Conservation (phyloP, 2,888 invertebrate species). For the Odontothrips loti region DNA sequence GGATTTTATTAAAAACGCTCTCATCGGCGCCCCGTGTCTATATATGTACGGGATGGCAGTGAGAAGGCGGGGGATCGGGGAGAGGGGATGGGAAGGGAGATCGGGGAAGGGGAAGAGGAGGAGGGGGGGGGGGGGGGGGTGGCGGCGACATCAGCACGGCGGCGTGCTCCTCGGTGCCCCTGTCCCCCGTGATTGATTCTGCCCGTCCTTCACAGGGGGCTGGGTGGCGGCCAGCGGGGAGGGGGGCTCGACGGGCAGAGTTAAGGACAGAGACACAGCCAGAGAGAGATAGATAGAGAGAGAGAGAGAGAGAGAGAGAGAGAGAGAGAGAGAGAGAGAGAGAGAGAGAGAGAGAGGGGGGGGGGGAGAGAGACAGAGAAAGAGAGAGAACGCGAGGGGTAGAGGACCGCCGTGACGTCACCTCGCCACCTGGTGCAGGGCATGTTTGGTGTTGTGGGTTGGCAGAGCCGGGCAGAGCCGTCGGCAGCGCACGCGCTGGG, state of each 20-base stretch:
- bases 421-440: slow-evolving; percentile 16
- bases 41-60: too few species aligned
- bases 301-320: neutral
- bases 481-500: neutral
- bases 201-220: neutral
- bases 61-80: too few species aligned
- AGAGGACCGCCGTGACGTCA: neutral
- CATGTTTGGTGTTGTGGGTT: slow-evolving; percentile 24
- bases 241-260: neutral
- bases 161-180: neutral
- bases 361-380: neutral
- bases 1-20: too few species aligned
- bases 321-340: slow-evolving; percentile 1
- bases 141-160: neutral
- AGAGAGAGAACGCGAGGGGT: neutral
- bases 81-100: neutral
- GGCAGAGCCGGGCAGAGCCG: neutral
- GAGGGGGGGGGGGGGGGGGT: neutral
- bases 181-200: neutral
- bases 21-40: too few species aligned
- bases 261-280: too few species aligned
- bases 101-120: neutral
- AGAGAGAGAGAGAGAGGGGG: neutral
- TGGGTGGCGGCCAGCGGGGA: neutral
- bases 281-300: too few species aligned